phyloP scores from a whole-genome alignment of 2,113 vertebrate genomes.

The Myrmophylax atrothorax region DNA sequence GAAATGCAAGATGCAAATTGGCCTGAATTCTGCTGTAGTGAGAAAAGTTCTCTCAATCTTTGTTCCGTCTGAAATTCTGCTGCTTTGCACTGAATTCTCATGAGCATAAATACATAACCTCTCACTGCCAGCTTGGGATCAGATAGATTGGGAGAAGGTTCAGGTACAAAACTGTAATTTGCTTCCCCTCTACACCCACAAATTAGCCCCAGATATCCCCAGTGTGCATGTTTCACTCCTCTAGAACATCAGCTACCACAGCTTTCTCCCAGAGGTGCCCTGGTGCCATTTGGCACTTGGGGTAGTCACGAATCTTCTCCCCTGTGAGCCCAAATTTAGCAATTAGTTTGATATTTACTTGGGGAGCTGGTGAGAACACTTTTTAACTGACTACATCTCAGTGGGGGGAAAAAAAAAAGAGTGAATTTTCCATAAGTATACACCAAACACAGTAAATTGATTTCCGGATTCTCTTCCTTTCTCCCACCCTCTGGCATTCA shows the following conservation, averaged over 20 bases:
- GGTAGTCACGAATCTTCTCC: background rate
- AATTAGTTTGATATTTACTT: background rate
- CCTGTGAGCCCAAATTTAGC: background rate
- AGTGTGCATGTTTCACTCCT: background rate
- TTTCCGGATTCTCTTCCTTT: background rate
- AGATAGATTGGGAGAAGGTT: background rate
- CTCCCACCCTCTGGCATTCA: background rate
- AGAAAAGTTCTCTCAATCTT: background rate
- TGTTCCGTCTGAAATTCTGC: background rate
- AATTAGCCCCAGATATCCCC: background rate
- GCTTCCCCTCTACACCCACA: background rate
- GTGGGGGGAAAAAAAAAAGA: background rate
- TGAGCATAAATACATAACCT: background rate
- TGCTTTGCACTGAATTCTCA: background rate
- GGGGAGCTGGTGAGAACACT: background rate
- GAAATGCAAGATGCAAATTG: background rate
- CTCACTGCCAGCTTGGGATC: background rate
- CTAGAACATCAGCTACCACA: background rate
- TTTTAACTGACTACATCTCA: background rate
- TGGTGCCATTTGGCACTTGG: background rate
- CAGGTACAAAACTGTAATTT: background rate
- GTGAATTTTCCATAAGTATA: background rate
- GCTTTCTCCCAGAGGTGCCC: background rate
- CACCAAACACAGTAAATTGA: background rate
- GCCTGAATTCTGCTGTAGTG: background rate